phyloP scores from a whole-genome alignment of 2,797 vertebrate species.

The Mastacembelus armatus region DNA sequence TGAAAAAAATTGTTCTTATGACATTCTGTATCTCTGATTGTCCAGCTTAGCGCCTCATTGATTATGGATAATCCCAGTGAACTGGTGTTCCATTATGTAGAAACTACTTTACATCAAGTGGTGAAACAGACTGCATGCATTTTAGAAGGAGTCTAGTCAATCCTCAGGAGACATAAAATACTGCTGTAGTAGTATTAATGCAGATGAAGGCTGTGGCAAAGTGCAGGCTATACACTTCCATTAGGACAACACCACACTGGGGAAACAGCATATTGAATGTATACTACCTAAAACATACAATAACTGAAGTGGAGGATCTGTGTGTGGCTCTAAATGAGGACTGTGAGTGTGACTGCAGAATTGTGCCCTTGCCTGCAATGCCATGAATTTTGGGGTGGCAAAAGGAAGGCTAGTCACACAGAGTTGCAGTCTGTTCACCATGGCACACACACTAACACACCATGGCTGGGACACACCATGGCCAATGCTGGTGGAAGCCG shows the following conservation, averaged over 20 bases:
- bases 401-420: slow-evolving; percentile 70
- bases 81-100: slow-evolving; percentile 48
- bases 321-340: slow-evolving; percentile 9
- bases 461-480: slow-evolving; percentile 67
- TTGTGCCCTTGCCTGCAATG: slow-evolving; percentile 37
- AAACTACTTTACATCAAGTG: slow-evolving; percentile 39
- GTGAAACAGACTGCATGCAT: slow-evolving; percentile 8
- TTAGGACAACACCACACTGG: background rate
- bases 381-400: slow-evolving; percentile 44
- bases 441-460: slow-evolving; percentile 66
- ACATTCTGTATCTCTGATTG: slow-evolving; percentile 65
- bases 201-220: background rate
- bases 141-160: slow-evolving; percentile 14
- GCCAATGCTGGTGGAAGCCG: slow-evolving; percentile 68
- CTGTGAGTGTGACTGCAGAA: slow-evolving; percentile 8
- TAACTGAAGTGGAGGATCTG: background rate
- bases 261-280: background rate
- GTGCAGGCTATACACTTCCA: slow-evolving; percentile 5
- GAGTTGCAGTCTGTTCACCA: slow-evolving; percentile 76
- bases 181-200: background rate
- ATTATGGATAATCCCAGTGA: slow-evolving; percentile 75
- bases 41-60: slow-evolving; percentile 72
- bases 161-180: slow-evolving; percentile 18
- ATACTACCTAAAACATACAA: slow-evolving; percentile 1
- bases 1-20: slow-evolving; percentile 57